Evolutionary conservation across 2,797 vertebrate genomes (phyloP).

Genomic region (Serranus cabrilla): DNA sequence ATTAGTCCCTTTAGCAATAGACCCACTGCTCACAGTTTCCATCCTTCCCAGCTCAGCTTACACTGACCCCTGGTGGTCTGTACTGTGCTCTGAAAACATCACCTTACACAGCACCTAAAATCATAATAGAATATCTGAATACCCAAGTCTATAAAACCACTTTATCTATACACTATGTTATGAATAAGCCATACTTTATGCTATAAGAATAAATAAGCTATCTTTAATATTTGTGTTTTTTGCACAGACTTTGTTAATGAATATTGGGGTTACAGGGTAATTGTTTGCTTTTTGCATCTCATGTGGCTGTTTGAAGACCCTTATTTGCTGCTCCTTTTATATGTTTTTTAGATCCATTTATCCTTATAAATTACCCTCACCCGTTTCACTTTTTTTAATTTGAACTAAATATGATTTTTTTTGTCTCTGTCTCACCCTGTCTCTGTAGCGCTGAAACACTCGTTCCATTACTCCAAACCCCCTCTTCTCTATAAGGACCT

Average conservation of each 20-base stretch:
- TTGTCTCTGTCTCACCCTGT: conserved; percentile 81
- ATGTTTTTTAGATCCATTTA: conserved; percentile 40
- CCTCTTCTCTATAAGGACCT: conserved; percentile 82
- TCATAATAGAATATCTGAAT: no score
- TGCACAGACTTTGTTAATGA: not conserved
- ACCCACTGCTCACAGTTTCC: no score
- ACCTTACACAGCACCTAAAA: no score
- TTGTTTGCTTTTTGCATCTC: conserved; percentile 9
- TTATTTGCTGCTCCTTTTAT: conserved; percentile 34
- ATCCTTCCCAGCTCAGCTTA: no score
- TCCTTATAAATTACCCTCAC: conserved; percentile 42
- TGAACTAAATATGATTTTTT: conserved; percentile 72
- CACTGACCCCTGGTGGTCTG: no score
- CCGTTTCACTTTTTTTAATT: conserved; percentile 30
- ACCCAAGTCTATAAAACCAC: not conserved
- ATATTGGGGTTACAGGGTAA: not conserved
- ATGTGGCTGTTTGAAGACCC: conserved; percentile 7
- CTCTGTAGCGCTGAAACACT: conserved; percentile 86
- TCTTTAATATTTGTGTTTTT: not conserved
- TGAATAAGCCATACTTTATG: not conserved
- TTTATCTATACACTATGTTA: not conserved
- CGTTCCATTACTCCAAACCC: conserved; percentile 78
- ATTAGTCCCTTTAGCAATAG: no score
- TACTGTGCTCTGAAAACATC: no score
- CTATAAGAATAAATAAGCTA: not conserved